A percentile compares a stretch with the other conserved stretches of the same genome.
phyloP scores from a whole-genome alignment of 2,888 invertebrate genomes.

The Hermaeophaga mercurialis region DNA sequence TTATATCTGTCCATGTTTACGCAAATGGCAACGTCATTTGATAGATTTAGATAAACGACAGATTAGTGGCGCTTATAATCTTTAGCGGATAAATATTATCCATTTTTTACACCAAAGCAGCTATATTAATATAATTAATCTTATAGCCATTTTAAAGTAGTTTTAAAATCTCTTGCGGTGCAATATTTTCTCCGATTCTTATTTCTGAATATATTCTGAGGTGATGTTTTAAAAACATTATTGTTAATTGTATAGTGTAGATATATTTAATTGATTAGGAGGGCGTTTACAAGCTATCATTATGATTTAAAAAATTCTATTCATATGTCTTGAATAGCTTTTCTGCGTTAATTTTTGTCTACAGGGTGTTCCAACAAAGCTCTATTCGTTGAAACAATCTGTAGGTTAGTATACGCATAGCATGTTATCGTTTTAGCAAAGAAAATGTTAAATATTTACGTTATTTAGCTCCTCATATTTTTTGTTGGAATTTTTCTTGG shows the following conservation, averaged over 20 bases:
- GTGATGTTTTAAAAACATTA: conserved; percentile 2
- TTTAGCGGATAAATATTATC: too few relatives aligned
- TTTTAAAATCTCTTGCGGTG: too few relatives aligned
- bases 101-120: too few relatives aligned
- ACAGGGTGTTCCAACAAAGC: neutral
- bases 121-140: too few relatives aligned
- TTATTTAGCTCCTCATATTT: conserved; percentile 28
- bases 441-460: neutral
- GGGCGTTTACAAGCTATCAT: conserved; percentile 37
- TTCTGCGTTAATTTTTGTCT: neutral
- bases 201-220: too few relatives aligned
- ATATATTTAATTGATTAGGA: conserved; percentile 31
- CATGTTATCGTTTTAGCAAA: neutral
- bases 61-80: too few relatives aligned
- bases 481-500: conserved; percentile 30
- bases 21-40: too few relatives aligned
- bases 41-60: too few relatives aligned
- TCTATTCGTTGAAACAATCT: neutral
- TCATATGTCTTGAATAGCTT: conserved; percentile 24
- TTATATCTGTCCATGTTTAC: too few relatives aligned
- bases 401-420: too few relatives aligned
- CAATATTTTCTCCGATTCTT: too few relatives aligned
- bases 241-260: conserved; percentile 34
- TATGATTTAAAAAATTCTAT: conserved; percentile 25
- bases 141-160: too few relatives aligned